Percentiles rank a stretch among this genome's conserved stretches.
Evolutionary conservation across 2,797 vertebrate genomes (phyloP).

Genomic region (Pseudochirops corinnae): DNA sequence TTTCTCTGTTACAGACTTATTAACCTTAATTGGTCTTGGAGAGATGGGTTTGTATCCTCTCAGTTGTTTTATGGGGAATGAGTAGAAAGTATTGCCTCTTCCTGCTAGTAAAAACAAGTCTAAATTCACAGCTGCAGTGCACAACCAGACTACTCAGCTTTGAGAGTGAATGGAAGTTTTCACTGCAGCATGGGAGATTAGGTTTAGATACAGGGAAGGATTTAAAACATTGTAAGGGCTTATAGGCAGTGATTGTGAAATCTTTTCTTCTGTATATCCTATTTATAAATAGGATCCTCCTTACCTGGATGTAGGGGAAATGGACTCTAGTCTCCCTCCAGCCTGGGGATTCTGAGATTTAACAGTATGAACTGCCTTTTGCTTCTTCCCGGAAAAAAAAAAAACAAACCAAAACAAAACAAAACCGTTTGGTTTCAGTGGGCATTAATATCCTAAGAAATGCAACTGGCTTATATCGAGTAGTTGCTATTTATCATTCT

Average conservation of each 20-base stretch:
- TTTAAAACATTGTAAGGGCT: neutral
- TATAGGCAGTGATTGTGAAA: neutral
- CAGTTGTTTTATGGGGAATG: neutral
- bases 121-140: neutral
- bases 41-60: neutral
- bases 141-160: neutral
- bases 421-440: neutral
- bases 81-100: neutral
- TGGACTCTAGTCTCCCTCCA: neutral
- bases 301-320: conserved; percentile 12
- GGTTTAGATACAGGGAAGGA: neutral
- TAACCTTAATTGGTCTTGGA: neutral
- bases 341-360: conserved; percentile 38
- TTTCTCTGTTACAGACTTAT: neutral
- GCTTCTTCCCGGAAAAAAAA: neutral
- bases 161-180: neutral
- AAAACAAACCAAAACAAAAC: too few species aligned
- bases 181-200: neutral
- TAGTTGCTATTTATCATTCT: conserved; percentile 52
- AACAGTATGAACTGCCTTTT: conserved; percentile 32
- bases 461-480: conserved; percentile 6
- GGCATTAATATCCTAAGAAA: conserved; percentile 31
- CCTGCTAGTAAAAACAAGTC: neutral
- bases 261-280: neutral
- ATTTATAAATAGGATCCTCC: conserved; percentile 2